These are phyloP conservation scores for Galaxea fascicularis DNA, from an alignment of 92 coral and sea anemone genomes.

Conservation along the genomic window DNA sequence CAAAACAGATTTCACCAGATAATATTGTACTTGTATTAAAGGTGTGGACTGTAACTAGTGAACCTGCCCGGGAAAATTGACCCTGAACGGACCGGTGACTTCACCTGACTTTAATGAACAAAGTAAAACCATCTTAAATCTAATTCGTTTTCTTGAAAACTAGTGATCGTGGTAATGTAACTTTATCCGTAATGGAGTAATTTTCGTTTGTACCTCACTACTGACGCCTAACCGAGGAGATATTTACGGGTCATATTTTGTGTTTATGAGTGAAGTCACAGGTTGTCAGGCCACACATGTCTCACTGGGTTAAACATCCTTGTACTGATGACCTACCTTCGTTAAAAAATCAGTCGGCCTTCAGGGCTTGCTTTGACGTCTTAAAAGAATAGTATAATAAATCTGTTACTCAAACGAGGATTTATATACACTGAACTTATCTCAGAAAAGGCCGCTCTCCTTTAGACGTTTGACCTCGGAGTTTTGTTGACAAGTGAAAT, in stretches of 20 bases:
- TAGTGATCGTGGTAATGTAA: neutral
- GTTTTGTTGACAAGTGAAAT: constrained; percentile 49
- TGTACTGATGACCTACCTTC: constrained; percentile 44
- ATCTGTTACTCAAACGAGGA: neutral
- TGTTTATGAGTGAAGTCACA: constrained; percentile 53
- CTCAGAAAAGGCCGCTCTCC: neutral
- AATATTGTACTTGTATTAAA: neutral
- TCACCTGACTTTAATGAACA: constrained; percentile 11
- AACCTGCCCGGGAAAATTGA: neutral
- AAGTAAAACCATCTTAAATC: neutral
- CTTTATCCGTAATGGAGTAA: neutral
- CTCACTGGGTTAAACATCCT: constrained; percentile 10
- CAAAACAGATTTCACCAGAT: neutral
- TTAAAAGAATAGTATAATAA: constrained; percentile 6
- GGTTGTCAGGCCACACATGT: constrained; percentile 21
- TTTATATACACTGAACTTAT: neutral
- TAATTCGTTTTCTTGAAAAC: neutral
- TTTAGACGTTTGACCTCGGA: neutral
- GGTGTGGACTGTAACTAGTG: neutral
- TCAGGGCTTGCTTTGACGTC: constrained; percentile 61
- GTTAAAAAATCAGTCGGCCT: constrained; percentile 20
- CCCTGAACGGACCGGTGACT: constrained; percentile 29
- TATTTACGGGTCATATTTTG: constrained; percentile 27
- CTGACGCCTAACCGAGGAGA: neutral
- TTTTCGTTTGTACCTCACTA: neutral